phyloP scores from a whole-genome alignment of 2,113 vertebrate genomes.

The Labeo catla region DNA sequence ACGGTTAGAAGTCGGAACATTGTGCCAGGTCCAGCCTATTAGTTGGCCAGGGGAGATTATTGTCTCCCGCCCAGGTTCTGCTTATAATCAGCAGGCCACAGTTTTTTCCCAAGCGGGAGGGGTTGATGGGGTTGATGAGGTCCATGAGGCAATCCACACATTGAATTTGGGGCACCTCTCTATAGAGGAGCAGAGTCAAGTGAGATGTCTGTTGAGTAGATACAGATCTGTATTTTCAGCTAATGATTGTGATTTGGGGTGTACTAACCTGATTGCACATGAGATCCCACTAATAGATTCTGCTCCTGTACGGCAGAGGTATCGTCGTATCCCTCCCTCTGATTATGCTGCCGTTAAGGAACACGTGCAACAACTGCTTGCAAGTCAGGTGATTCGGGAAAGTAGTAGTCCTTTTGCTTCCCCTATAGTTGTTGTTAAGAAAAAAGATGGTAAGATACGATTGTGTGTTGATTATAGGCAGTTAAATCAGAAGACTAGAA shows the following conservation, averaged over 20 bases:
- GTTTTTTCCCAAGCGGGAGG: background rate
- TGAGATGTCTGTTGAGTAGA: background rate
- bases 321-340: background rate
- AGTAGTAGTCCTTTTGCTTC: background rate
- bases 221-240: background rate
- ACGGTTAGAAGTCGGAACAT: background rate
- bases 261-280: background rate
- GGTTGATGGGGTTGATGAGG: no score
- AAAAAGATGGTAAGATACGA: background rate
- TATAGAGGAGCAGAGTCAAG: background rate
- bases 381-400: constrained; percentile 41
- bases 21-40: background rate
- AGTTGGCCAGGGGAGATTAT: background rate
- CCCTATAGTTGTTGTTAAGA: constrained; percentile 26
- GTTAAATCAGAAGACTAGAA: background rate
- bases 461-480: background rate
- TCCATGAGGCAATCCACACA: no score
- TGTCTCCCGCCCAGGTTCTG: background rate
- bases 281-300: background rate
- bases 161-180: background rate
- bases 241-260: background rate
- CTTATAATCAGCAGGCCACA: background rate
- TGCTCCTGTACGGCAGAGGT: background rate
- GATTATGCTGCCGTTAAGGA: constrained; percentile 1
- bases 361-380: background rate